These are phyloP conservation scores for Eubucco bourcierii DNA, from an alignment of 2,113 vertebrate species.

Conservation along the genomic window DNA sequence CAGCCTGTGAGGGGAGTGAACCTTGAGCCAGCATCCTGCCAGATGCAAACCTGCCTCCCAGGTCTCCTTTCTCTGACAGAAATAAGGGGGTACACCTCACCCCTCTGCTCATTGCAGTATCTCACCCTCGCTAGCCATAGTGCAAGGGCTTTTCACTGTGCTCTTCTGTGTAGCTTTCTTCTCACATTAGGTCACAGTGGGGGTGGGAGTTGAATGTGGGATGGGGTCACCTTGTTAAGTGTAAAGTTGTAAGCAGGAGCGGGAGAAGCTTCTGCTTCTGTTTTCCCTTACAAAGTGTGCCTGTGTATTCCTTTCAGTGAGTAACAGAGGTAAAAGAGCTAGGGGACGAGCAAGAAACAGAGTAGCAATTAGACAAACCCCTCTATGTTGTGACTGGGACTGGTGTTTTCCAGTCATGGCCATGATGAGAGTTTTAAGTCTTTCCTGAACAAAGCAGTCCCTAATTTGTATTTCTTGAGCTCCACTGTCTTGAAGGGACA, in stretches of 20 bases:
- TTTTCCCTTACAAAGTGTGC: neutral
- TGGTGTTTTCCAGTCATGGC: neutral
- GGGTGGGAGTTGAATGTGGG: neutral
- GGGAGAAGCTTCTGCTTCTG: neutral
- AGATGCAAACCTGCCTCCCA: neutral
- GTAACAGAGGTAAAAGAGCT: neutral
- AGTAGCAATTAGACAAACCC: neutral
- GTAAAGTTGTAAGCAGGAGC: neutral
- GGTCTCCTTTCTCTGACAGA: neutral
- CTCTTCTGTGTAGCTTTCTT: neutral
- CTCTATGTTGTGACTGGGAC: neutral
- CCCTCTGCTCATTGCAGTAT: neutral
- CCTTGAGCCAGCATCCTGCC: neutral
- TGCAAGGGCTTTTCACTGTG: neutral
- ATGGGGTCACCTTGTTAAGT: neutral
- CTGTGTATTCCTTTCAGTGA: neutral
- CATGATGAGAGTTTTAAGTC: neutral
- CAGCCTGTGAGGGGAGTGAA: neutral
- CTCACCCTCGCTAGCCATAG: rapidly evolving
- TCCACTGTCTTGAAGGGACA: neutral
- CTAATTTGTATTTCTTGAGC: rapidly evolving
- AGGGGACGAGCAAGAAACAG: neutral
- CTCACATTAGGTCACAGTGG: neutral
- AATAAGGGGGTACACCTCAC: rapidly evolving
- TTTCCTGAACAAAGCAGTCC: neutral